Percentiles rank a stretch among this genome's conserved stretches.
Conservation (phyloP, 2,797 vertebrate species). For the Rhodeus uyekii region DNA sequence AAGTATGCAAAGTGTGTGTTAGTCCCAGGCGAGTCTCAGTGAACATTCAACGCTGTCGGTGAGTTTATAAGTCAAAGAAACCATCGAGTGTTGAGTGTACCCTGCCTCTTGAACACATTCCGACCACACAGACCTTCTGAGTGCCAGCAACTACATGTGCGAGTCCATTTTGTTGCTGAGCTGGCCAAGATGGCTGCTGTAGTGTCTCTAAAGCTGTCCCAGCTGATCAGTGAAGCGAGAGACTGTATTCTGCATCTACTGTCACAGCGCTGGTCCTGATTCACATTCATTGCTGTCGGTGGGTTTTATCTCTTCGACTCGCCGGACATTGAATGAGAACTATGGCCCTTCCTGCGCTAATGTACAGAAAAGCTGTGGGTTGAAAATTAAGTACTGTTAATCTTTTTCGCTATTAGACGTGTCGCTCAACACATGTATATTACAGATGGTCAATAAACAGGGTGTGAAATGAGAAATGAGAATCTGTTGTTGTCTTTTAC, state of each 20-base stretch:
- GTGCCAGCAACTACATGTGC: constrained; percentile 6
- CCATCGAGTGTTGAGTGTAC: constrained; percentile 99
- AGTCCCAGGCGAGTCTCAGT: constrained; percentile 67
- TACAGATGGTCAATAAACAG: constrained; percentile 33
- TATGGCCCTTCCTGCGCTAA: constrained; percentile 65
- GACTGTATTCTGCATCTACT: constrained; percentile 34
- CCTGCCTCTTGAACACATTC: constrained; percentile 70
- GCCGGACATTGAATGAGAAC: constrained; percentile 96
- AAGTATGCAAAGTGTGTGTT: constrained; percentile 57
- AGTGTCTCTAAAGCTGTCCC: constrained; percentile 37
- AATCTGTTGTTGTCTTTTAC: constrained; percentile 19
- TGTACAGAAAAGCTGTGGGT: background rate
- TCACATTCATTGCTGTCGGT: constrained; percentile 99
- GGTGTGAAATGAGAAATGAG: background rate
- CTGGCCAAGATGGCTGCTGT: constrained; percentile 43
- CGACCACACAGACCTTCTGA: constrained; percentile 26
- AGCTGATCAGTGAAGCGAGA: constrained; percentile 42
- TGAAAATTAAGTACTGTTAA: constrained; percentile 15
- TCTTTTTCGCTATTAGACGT: constrained; percentile 17
- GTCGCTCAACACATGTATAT: background rate
- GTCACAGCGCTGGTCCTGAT: constrained; percentile 75
- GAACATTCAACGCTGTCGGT: constrained; percentile 99
- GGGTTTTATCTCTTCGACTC: constrained; percentile 89
- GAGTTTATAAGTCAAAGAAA: constrained; percentile 92
- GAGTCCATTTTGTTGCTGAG: constrained; percentile 29